Percentiles rank a stretch among this genome's conserved stretches.
These are phyloP conservation scores for Illadopsis cleaveri DNA, from an alignment of 2,113 vertebrate genomes.

Conservation along the genomic window DNA sequence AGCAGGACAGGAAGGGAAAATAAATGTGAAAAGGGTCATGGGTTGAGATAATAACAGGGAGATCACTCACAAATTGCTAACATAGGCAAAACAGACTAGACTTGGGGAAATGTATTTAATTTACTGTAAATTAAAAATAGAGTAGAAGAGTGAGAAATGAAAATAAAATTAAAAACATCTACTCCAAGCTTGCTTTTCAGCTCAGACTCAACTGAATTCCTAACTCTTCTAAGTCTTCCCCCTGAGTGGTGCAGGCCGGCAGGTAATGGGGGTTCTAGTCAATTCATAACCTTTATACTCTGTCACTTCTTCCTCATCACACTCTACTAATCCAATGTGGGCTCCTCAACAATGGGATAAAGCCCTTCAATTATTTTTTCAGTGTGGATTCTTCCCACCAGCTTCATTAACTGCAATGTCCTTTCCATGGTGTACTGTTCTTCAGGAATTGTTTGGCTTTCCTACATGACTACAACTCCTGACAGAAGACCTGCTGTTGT, in stretches of 20 bases:
- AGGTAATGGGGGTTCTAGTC: neutral
- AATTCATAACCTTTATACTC: neutral
- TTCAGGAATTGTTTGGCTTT: neutral
- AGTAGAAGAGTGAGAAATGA: neutral
- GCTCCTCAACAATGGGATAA: neutral
- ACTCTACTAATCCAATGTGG: neutral
- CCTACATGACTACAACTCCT: neutral
- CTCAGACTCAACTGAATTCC: neutral
- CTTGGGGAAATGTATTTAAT: neutral
- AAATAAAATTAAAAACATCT: neutral
- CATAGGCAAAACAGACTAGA: neutral
- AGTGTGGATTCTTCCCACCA: rapidly evolving
- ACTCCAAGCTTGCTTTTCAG: neutral
- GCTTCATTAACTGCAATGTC: neutral
- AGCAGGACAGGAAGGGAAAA: neutral
- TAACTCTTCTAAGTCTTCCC: neutral
- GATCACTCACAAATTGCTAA: neutral
- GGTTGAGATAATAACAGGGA: neutral
- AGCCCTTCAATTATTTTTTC: neutral
- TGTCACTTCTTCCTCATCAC: neutral
- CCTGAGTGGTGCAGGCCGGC: rapidly evolving
- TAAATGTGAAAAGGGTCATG: neutral
- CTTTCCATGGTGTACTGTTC: neutral
- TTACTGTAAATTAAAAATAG: neutral
- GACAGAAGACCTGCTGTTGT: neutral